Conservation (phyloP, 2,113 vertebrate genomes). For the Athene noctua region DNA sequence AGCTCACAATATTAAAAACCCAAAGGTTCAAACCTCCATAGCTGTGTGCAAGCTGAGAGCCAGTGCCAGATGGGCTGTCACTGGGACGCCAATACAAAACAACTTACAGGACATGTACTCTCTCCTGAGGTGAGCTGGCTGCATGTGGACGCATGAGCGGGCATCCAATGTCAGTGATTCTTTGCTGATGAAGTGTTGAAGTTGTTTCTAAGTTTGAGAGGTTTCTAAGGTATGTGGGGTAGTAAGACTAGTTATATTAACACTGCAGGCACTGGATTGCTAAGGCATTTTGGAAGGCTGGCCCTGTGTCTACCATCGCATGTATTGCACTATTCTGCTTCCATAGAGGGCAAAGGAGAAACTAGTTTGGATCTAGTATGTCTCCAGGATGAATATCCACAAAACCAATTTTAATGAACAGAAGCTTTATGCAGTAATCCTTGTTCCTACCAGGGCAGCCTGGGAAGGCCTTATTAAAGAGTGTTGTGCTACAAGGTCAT, state of each 20-base stretch:
- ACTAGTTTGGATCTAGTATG: neutral
- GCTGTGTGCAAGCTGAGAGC: slow-evolving; percentile 88
- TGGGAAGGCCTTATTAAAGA: neutral
- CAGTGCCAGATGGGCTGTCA: slow-evolving; percentile 89
- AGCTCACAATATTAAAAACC: slow-evolving; percentile 95
- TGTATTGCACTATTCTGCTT: neutral
- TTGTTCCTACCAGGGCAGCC: neutral
- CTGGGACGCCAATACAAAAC: slow-evolving; percentile 96
- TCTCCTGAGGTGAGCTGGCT: slow-evolving; percentile 85
- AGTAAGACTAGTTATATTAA: neutral
- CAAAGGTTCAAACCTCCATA: slow-evolving; percentile 87
- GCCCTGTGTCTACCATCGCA: accelerated
- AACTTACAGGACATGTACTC: slow-evolving; percentile 96
- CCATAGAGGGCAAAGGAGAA: neutral
- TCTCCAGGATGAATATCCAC: neutral
- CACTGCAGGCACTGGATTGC: neutral
- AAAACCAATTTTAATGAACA: neutral
- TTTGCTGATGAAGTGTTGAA: neutral
- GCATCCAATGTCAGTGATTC: neutral
- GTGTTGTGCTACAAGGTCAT: neutral
- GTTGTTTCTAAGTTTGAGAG: neutral
- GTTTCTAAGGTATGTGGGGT: neutral
- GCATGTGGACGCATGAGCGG: accelerated
- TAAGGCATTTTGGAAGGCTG: neutral
- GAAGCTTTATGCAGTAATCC: neutral